Evolutionary conservation across 2,797 vertebrate genomes (phyloP), one percentile per base, ranked within the genome.

Genomic region (Acanthurus leucopareius): DNA sequence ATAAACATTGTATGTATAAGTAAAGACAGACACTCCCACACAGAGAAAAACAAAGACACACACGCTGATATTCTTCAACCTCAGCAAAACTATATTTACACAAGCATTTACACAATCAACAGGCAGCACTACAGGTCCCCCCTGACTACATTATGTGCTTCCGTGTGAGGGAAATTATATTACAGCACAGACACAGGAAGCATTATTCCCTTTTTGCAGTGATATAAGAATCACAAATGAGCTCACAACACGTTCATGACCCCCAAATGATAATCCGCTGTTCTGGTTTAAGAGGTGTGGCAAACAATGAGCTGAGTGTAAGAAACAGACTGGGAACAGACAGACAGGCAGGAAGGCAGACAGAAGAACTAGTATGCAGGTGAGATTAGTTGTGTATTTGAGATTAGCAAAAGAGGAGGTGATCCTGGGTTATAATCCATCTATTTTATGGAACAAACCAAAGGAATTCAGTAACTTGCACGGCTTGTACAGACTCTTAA

Each of bases 301-400:
- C 0, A 54, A 85, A 82, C 85, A 84, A 85, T 86, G 80, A 89
- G 79, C 70, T 32, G 70, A 85, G 70, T 58, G 79, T 73, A 63
- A 75, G 85, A 65, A 84, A 77, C 69, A 73, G 78, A 83, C 45
- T 74, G 58, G 66, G 62, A 52, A 79, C 70, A 63, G 52, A 78
- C 75, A 73, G 69, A 53, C 58, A 83, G 45, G 54, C 16, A 79
- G 64, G 48, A 51, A 22, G 73, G 52, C 40, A 59, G 69, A 67
- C 68, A 73, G 52, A 58, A 62, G 73, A 73, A 54, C 69, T 62
- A 14, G 68, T 32, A 77, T 79, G 73, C 80, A 91, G 86, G 85
- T 88, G 77, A 86, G 91, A 91, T 89, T 85, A 90, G 70, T 56
- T 51, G 45, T 75, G 77, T 84, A 79, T 84, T 44, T 83, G 77